A percentile compares a stretch with the other conserved stretches of the same genome.
phyloP scores from a whole-genome alignment of 1,140 invertebrate species.

The Acromyrmex echinatior region DNA sequence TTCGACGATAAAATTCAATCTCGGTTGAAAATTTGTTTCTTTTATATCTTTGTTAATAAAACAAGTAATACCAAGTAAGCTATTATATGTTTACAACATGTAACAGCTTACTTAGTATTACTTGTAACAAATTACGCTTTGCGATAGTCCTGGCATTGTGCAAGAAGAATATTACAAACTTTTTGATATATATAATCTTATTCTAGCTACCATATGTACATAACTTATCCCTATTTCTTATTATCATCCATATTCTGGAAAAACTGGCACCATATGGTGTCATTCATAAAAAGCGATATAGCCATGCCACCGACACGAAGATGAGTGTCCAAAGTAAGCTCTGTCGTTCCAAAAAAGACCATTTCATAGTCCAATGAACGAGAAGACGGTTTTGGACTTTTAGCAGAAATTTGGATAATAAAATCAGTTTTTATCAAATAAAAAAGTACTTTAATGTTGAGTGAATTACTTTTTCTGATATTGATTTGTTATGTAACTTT shows the following conservation, averaged over 20 bases:
- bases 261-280: conserved; percentile 62
- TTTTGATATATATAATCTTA: conserved; percentile 26
- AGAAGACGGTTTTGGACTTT: conserved; percentile 20
- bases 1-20: background rate
- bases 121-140: background rate
- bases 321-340: conserved; percentile 67
- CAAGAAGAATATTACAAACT: conserved; percentile 15
- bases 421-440: conserved; percentile 63
- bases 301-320: conserved; percentile 47
- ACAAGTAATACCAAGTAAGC: background rate
- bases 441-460: conserved; percentile 34
- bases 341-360: conserved; percentile 36
- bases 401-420: conserved; percentile 61
- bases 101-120: too few species aligned
- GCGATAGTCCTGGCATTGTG: background rate
- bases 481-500: background rate
- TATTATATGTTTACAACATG: background rate
- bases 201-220: conserved; percentile 10
- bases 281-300: conserved; percentile 69
- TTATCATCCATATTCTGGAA: conserved; percentile 30
- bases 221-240: conserved; percentile 36
- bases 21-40: conserved; percentile 19
- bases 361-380: conserved; percentile 38
- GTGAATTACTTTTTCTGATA: background rate
- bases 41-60: background rate